phyloP scores from a whole-genome alignment of 2,797 vertebrate genomes.

The Enoplosus armatus region DNA sequence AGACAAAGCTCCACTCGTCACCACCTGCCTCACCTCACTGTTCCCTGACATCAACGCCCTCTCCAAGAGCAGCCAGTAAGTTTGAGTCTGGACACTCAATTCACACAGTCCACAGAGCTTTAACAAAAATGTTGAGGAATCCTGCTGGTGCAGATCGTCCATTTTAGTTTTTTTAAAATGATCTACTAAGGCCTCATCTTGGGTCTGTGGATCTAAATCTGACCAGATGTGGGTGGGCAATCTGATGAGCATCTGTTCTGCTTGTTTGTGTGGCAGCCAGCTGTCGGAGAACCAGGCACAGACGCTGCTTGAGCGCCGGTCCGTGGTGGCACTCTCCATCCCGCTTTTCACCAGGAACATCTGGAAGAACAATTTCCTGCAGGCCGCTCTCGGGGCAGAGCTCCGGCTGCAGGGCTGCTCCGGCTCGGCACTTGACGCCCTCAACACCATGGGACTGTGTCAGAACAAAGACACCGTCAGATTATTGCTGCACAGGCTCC shows the following conservation, averaged over 20 bases:
- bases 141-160: background rate
- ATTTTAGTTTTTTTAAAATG: background rate
- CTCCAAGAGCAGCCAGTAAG: constrained; percentile 74
- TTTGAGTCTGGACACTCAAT: background rate
- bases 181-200: background rate
- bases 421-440: constrained; percentile 66
- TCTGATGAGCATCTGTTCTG: background rate
- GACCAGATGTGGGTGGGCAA: background rate
- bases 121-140: background rate
- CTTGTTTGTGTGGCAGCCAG: constrained; percentile 50
- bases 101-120: background rate
- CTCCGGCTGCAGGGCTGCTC: constrained; percentile 78
- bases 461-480: constrained; percentile 81
- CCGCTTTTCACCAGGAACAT: constrained; percentile 81
- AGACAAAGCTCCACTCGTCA: constrained; percentile 76
- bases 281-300: constrained; percentile 75
- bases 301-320: constrained; percentile 69
- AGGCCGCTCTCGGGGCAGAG: constrained; percentile 76
- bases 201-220: background rate
- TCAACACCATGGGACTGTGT: constrained; percentile 80
- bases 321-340: constrained; percentile 74
- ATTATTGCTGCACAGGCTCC: constrained; percentile 69
- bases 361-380: constrained; percentile 81
- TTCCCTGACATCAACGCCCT: constrained; percentile 71
- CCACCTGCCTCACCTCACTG: constrained; percentile 72